phyloP scores from a whole-genome alignment of 2,113 vertebrate genomes.

The Pelecanoides urinatrix region DNA sequence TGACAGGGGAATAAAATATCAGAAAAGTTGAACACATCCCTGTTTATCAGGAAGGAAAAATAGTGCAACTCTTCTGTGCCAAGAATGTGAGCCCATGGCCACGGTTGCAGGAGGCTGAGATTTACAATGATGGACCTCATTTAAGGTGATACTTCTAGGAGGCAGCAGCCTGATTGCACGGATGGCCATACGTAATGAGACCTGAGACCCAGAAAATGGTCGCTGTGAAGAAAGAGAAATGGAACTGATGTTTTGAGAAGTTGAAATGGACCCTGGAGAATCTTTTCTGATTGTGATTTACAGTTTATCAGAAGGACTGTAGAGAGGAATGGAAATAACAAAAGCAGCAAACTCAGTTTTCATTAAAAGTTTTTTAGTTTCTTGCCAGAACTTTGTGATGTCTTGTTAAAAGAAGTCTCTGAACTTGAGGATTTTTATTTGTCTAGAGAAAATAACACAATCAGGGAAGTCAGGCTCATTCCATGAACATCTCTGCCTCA shows the following conservation, averaged over 20 bases:
- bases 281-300: not conserved
- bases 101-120: not conserved
- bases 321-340: not conserved
- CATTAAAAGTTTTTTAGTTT: not conserved
- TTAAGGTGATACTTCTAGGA: not conserved
- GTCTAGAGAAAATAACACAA: not conserved
- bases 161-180: accelerated
- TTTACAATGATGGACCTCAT: not conserved
- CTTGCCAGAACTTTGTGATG: not conserved
- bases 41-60: not conserved
- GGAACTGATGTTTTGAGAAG: not conserved
- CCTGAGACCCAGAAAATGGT: not conserved
- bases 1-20: constrained; percentile 27
- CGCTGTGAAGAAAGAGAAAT: not conserved
- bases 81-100: not conserved
- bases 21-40: not conserved
- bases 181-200: not conserved
- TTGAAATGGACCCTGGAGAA: not conserved
- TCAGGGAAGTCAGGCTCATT: not conserved
- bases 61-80: not conserved
- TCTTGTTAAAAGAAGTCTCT: not conserved
- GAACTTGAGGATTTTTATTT: not conserved
- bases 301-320: not conserved
- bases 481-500: not conserved
- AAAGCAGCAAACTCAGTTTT: not conserved